Percentiles rank a stretch among this genome's conserved stretches.
These are phyloP conservation scores for Hartigia nigra DNA, from an alignment of 2,888 invertebrate genomes.

Conservation along the genomic window DNA sequence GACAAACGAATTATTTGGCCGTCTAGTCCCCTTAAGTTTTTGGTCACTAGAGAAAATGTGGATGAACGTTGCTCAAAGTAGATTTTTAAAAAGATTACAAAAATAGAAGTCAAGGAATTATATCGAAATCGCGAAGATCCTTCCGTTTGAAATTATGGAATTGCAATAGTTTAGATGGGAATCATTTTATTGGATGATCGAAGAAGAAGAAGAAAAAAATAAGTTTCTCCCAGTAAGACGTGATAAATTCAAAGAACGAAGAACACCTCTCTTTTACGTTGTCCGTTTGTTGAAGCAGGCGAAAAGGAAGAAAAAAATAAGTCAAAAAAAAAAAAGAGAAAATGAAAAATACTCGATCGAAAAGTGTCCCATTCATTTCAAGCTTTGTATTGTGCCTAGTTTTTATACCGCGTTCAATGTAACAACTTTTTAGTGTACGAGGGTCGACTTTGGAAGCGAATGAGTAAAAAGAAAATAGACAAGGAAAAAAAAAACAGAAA, in stretches of 20 bases:
- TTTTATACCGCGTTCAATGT: conserved; percentile 41
- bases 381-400: conserved; percentile 47
- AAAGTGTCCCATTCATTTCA: conserved; percentile 28
- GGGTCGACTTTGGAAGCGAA: background rate
- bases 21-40: conserved; percentile 35
- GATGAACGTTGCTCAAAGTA: conserved; percentile 54
- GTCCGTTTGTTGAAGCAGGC: background rate
- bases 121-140: background rate
- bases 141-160: conserved; percentile 2
- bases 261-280: background rate
- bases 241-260: background rate
- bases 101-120: background rate
- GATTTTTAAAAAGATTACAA: conserved; percentile 36
- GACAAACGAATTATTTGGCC: background rate
- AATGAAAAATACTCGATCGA: conserved; percentile 5
- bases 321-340: background rate
- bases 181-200: background rate
- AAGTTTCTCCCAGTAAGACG: background rate
- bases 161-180: background rate
- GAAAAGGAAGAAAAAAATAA: background rate
- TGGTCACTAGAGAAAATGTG: conserved; percentile 32
- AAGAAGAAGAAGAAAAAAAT: background rate
- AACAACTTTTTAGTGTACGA: conserved; percentile 30
- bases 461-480: background rate
- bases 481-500: background rate